Base-by-base conservation (phyloP, 2,888 invertebrate genomes). In the Dastarcus helophoroides region DNA sequence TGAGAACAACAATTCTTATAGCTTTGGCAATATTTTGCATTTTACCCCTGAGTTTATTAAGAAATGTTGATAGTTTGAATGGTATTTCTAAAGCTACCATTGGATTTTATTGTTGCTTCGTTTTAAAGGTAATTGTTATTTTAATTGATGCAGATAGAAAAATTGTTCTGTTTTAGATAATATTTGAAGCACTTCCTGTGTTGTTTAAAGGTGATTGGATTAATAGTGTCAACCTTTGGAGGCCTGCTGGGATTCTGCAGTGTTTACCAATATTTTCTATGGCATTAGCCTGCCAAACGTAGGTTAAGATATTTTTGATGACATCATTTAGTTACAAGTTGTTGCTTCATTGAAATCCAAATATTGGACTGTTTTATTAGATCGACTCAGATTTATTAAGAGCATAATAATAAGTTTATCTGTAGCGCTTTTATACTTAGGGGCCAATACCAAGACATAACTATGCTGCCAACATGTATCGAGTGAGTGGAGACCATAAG, bases 281-380 rank as follows among this genome's bases (percentile, higher is more conserved):
- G 83, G 93, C 95, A 0, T 67, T 95, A 31, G 91, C 90, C 40
- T 97, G 97, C 63, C 97, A 97, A 65, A 91, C 94, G 78, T 88
- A 62, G 72, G 76, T 22, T 26, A 9, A 6, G 7, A 11, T 5
- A 7, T n/a, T n/a, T 19, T 19, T 19, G 6, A 19, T 7, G 19
- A 19, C 8, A 7, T 7, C 8, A 7, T 6, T 19, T 19, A 19
- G 8, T n/a, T n/a, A n/a, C n/a, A n/a, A n/a, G n/a, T n/a, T n/a
- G n/a, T n/a, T n/a, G n/a, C n/a, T n/a, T n/a, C n/a, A n/a, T n/a
- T n/a, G n/a, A n/a, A n/a, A n/a, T n/a, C n/a, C n/a, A n/a, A n/a
- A n/a, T n/a, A n/a, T n/a, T n/a, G n/a, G n/a, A n/a, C n/a, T n/a
- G n/a, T n/a, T n/a, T n/a, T n/a, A n/a, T n/a, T n/a, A n/a, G n/a